Evolutionary conservation across 2,113 vertebrate genomes (phyloP).

Genomic region (Zosterops borbonicus): DNA sequence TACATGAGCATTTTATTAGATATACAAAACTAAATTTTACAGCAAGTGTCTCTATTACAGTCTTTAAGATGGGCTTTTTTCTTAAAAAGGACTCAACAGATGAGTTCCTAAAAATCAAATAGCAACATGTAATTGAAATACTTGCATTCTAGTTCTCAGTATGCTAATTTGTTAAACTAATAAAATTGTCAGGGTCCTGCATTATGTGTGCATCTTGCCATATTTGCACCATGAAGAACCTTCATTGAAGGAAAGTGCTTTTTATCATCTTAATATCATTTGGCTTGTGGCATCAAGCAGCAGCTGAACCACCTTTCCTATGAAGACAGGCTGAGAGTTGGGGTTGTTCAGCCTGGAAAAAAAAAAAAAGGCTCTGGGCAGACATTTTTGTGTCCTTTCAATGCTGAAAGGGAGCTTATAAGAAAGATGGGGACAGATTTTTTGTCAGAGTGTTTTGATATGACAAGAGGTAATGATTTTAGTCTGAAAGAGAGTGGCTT

Average conservation of each 20-base stretch:
- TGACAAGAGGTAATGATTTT: neutral
- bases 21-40: neutral
- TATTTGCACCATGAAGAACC: neutral
- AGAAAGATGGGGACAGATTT: neutral
- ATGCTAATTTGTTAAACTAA: neutral
- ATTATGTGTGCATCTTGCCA: too few relatives aligned
- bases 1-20: neutral
- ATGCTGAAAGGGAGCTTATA: neutral
- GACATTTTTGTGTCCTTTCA: neutral
- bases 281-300: neutral
- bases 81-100: neutral
- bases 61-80: neutral
- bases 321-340: neutral
- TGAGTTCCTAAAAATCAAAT: neutral
- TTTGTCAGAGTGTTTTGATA: neutral
- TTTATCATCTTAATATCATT: neutral
- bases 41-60: neutral
- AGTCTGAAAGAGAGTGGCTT: neutral
- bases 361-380: neutral
- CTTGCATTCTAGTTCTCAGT: neutral
- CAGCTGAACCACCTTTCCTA: neutral
- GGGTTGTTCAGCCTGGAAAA: neutral
- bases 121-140: neutral
- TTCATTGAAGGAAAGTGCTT: neutral
- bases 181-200: neutral